phyloP scores from a whole-genome alignment of 2,797 vertebrate genomes.

The Pelodytes ibericus region DNA sequence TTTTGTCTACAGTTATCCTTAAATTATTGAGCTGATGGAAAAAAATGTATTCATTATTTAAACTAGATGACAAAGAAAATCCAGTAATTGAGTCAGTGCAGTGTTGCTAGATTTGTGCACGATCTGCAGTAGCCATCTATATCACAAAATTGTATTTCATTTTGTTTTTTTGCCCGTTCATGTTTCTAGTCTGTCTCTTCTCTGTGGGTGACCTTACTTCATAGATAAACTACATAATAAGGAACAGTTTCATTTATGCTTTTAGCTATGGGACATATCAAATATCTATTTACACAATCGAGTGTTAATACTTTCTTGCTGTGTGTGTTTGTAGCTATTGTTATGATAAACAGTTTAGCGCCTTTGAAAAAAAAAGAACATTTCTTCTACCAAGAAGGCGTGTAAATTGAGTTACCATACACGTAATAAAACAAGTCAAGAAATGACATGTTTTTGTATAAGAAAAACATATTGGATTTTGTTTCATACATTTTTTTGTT shows the following conservation, averaged over 20 bases:
- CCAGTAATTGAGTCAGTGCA: no score
- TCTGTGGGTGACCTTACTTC: constrained; percentile 24
- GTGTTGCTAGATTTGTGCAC: not conserved
- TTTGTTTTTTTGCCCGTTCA: constrained; percentile 35
- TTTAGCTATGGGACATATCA: constrained; percentile 40
- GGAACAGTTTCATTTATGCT: constrained; percentile 26
- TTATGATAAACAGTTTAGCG: constrained; percentile 50
- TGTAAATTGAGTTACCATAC: constrained; percentile 45
- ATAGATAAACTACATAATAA: constrained; percentile 36
- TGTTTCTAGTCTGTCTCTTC: constrained; percentile 31
- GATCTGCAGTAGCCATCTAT: not conserved
- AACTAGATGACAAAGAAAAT: no score
- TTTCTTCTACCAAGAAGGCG: constrained; percentile 22
- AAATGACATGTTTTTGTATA: constrained; percentile 40
- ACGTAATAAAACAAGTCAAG: constrained; percentile 47
- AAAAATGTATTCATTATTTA: no score
- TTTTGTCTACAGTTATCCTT: no score
- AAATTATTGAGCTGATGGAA: no score
- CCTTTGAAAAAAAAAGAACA: constrained; percentile 27
- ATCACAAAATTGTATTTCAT: constrained; percentile 1
- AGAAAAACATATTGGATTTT: constrained; percentile 27
- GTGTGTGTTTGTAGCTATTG: constrained; percentile 23
- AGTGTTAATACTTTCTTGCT: constrained; percentile 25
- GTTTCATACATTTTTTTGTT: constrained; percentile 22
- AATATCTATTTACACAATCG: constrained; percentile 44